Percentiles rank a stretch among this genome's conserved stretches.
Evolutionary conservation across 2,797 vertebrate species (phyloP).

Genomic region (Sitta carolinensis): DNA sequence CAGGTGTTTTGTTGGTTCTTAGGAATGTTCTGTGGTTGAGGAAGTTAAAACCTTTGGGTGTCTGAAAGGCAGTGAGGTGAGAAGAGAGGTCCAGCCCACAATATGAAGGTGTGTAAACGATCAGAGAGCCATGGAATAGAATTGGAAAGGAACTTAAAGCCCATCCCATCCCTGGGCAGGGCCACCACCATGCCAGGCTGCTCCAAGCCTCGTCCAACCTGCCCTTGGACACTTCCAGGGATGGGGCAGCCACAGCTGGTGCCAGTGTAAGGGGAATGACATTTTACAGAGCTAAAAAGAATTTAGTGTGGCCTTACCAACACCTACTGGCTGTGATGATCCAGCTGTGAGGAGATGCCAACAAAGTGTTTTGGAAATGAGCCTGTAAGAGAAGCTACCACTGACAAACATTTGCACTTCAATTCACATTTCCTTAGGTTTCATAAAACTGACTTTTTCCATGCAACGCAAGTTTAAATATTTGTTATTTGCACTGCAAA

Average conservation of each 20-base stretch:
- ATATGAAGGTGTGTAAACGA: accelerated
- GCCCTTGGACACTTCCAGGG: background rate
- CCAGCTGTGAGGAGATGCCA: background rate
- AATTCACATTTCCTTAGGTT: background rate
- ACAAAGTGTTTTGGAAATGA: background rate
- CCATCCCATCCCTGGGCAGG: background rate
- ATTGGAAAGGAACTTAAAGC: background rate
- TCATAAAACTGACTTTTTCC: background rate
- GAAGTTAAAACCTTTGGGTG: background rate
- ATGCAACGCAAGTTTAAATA: background rate
- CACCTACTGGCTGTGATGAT: background rate
- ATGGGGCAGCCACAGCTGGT: background rate
- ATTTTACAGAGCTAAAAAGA: background rate
- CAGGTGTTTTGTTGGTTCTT: background rate
- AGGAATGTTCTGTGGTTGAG: background rate
- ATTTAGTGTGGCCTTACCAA: background rate
- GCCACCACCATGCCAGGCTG: accelerated
- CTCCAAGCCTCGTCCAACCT: accelerated
- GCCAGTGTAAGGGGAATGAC: background rate
- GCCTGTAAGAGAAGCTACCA: background rate
- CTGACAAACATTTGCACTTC: background rate
- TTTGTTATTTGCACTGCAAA: conserved; percentile 27
- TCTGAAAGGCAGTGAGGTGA: background rate
- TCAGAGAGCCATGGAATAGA: background rate
- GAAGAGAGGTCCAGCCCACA: background rate